Conservation (phyloP, 2,113 vertebrate genomes). For the Platycercus adscitus region DNA sequence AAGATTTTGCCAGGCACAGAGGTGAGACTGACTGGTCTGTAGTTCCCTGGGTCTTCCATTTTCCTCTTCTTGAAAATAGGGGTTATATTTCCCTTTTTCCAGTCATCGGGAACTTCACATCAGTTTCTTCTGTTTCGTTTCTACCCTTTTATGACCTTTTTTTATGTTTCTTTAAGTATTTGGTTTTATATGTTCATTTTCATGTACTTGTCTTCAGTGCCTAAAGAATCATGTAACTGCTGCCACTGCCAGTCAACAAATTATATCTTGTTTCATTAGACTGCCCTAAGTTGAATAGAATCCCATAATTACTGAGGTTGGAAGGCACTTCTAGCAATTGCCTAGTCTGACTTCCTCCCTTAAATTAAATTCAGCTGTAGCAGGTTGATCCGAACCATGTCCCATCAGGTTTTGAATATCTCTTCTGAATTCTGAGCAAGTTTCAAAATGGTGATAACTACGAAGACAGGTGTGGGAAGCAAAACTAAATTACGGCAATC, state of each 20-base stretch:
- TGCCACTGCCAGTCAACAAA: background rate
- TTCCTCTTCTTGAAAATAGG: too few species aligned
- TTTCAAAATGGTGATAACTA: background rate
- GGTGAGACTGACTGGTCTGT: too few species aligned
- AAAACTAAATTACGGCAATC: background rate
- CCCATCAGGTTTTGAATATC: background rate
- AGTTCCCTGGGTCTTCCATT: too few species aligned
- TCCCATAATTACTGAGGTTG: background rate
- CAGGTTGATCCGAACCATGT: background rate
- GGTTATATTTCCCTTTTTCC: too few species aligned
- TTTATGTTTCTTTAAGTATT: background rate
- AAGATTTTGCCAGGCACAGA: too few species aligned
- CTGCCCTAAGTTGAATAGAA: background rate
- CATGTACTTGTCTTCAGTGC: background rate
- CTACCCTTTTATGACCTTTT: background rate
- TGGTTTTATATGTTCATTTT: background rate
- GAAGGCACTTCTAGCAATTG: background rate
- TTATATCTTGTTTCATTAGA: background rate
- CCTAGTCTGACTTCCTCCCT: background rate
- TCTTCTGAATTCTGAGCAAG: background rate
- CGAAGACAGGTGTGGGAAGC: background rate
- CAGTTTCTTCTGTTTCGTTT: background rate
- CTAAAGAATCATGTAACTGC: background rate
- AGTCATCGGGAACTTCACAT: background rate
- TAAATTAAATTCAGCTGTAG: background rate